These are phyloP conservation scores for Mallotus villosus DNA, from an alignment of 2,797 vertebrate species.

Conservation along the genomic window DNA sequence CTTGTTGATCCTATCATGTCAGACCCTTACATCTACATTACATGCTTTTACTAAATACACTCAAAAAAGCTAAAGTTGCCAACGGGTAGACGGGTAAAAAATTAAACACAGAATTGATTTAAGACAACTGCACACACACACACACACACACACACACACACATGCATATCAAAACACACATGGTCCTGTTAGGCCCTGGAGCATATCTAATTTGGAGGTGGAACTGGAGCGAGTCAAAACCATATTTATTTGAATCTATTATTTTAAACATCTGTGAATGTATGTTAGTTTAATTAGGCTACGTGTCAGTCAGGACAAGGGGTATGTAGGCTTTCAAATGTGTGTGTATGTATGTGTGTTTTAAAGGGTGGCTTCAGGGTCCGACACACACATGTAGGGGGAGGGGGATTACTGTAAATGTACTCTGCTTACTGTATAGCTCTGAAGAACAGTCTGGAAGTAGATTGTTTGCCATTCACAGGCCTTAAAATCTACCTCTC, in stretches of 20 bases:
- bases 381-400: slow-evolving; percentile 21
- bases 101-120: background rate
- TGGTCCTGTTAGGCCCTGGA: slow-evolving; percentile 24
- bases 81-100: background rate
- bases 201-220: slow-evolving; percentile 6
- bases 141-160: slow-evolving; percentile 4
- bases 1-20: background rate
- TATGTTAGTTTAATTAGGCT: slow-evolving; percentile 58
- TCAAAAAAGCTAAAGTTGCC: background rate
- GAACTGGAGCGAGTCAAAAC: slow-evolving; percentile 43
- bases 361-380: background rate
- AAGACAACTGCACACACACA: background rate
- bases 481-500: too few relatives aligned
- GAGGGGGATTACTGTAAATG: slow-evolving; percentile 12
- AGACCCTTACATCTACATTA: background rate
- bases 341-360: slow-evolving; percentile 23
- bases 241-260: slow-evolving; percentile 35
- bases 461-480: too few relatives aligned
- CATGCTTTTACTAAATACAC: background rate
- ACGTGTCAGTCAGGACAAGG: slow-evolving; percentile 36
- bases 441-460: slow-evolving; percentile 16
- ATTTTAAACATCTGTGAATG: slow-evolving; percentile 54
- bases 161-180: slow-evolving; percentile 19
- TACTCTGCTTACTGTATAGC: slow-evolving; percentile 12
- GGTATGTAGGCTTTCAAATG: slow-evolving; percentile 25